Conservation (phyloP, 2,888 invertebrate species). For the Eurytoma adleriae region DNA sequence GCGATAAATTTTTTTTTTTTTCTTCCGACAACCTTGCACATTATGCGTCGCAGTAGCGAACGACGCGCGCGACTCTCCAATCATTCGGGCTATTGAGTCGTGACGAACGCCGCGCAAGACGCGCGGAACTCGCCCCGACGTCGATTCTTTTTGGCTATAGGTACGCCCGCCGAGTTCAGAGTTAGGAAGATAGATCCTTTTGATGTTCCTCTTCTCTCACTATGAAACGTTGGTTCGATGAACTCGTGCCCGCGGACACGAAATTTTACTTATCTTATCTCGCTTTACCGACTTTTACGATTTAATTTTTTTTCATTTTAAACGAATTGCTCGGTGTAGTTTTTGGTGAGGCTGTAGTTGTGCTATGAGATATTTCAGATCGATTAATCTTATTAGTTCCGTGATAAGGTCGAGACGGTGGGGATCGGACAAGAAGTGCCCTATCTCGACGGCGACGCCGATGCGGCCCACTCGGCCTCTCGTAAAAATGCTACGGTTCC, state of each 20-base stretch:
- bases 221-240: too few relatives aligned
- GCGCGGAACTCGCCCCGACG: too few relatives aligned
- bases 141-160: too few relatives aligned
- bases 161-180: too few relatives aligned
- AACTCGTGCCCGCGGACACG: too few relatives aligned
- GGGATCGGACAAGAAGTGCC: constrained; percentile 2
- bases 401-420: constrained; percentile 2
- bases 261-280: background rate
- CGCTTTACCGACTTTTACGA: background rate
- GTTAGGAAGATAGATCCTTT: too few relatives aligned
- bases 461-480: constrained; percentile 27
- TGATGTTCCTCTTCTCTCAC: too few relatives aligned
- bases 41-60: background rate
- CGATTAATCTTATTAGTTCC: constrained; percentile 34
- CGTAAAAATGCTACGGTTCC: constrained; percentile 43
- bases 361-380: background rate
- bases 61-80: constrained; percentile 1
- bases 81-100: constrained; percentile 35
- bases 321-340: too few relatives aligned
- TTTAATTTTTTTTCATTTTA: too few relatives aligned
- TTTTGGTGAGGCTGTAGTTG: too few relatives aligned
- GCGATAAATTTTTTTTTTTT: background rate
- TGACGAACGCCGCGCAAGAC: background rate
- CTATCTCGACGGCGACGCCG: background rate
- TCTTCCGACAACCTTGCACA: background rate